These are phyloP conservation scores for honey bee (Apis mellifera) DNA, from an alignment of 1,140 invertebrate species.

Conservation along the genomic window Amel_HAv3.1 CM009931.2:650001-650500, in stretches of 20 bases:
- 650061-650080: constrained; percentile 27
- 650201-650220: neutral
- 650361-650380: too few species aligned
- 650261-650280: too few species aligned
- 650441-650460: constrained; percentile 48
- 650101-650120: constrained; percentile 35
- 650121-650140: constrained; percentile 39
- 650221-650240: neutral
- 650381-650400: too few species aligned
- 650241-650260: too few species aligned
- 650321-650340: too few species aligned
- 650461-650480: constrained; percentile 58
- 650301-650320: too few species aligned
- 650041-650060: constrained; percentile 55
- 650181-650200: too few species aligned
- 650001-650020: constrained; percentile 62
- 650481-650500: neutral
- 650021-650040: constrained; percentile 49
- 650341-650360: too few species aligned
- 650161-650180: constrained; percentile 3
- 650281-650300: too few species aligned
- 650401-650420: neutral
- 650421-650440: constrained; percentile 15
- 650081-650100: constrained; percentile 33
- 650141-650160: neutral